Evolutionary conservation across 1,140 invertebrate species (phyloP), one percentile per base, ranked within the genome.

Genomic region (Drosophila malerkotliana): DNA sequence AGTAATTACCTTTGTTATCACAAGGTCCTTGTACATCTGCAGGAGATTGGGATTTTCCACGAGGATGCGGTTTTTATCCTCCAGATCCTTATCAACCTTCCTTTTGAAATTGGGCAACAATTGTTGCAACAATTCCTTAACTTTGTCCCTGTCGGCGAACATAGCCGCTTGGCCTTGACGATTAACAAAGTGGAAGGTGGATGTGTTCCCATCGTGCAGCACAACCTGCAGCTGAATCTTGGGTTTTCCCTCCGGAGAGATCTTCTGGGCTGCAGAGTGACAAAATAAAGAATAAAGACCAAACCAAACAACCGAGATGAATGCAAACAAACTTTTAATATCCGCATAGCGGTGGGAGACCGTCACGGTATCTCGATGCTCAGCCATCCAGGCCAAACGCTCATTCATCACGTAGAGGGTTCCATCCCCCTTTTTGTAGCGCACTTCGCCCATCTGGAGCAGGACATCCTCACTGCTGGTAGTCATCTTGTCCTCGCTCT

Each of bases 161-260:
- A 99, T 98, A 1, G 94, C 94, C 34, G 96, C 94, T 18, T 95
- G 92, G 4, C 97, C 97, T 74, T 94, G 94, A 34, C 96, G 95
- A 93, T 99, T 98, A 41, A 97, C 96, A 93, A 99, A 99, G 91
- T 99, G 98, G 93, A 99, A 99, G 32, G 98, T 99, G 1, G 97
- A 98, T 15, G 97, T 97, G 45, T 96, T 95, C 24, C 97, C 97
- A 94, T 98, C 97, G 90, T 99, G 96, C 68, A 99, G 93, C 34
- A 99, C 97, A 9, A 99, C 95, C 94, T 99, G 99, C n/a, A 99
- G 93, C 92, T 99, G 99, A 56, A 99, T 97, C 93, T 99, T 99
- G 21, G 98, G 95, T 93, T 99, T 99, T 8, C 97, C 98, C 90
- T 98, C 98, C 0, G 99, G 98, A 51, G 98, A 99, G 81, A 99